Evolutionary conservation across 2,888 invertebrate genomes (phyloP).

Genomic region (Pyrrhosoma nymphula): DNA sequence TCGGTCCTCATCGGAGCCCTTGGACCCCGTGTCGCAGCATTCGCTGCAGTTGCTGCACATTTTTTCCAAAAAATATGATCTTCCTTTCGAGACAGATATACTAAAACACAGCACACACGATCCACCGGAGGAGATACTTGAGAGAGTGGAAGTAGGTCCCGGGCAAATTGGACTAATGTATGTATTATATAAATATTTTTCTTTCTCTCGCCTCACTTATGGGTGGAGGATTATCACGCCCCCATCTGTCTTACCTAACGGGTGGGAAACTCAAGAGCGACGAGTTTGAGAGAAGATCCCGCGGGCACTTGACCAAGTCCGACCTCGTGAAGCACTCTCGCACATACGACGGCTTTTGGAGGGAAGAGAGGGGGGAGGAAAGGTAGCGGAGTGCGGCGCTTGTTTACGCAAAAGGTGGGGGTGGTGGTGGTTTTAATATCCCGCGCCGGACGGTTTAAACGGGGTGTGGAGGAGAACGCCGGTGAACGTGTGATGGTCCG

Average conservation of each 20-base stretch:
- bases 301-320: background rate
- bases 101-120: background rate
- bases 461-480: background rate
- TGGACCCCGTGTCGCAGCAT: slow-evolving; percentile 76
- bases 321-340: background rate
- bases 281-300: background rate
- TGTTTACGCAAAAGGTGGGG: background rate
- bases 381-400: background rate
- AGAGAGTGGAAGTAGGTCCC: no score
- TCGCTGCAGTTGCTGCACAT: slow-evolving; percentile 79
- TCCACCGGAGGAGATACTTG: background rate
- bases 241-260: background rate
- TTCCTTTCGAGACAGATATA: background rate
- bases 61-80: slow-evolving; percentile 25
- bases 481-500: no score
- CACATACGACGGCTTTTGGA: background rate
- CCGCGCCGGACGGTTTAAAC: background rate
- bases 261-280: background rate
- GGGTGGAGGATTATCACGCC: background rate
- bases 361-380: background rate
- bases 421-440: background rate
- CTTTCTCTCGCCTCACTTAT: background rate
- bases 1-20: slow-evolving; percentile 74
- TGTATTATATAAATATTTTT: background rate
- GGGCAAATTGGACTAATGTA: no score